Evolutionary conservation across 2,888 invertebrate genomes (phyloP).

Genomic region (Ariolimax columbianus): DNA sequence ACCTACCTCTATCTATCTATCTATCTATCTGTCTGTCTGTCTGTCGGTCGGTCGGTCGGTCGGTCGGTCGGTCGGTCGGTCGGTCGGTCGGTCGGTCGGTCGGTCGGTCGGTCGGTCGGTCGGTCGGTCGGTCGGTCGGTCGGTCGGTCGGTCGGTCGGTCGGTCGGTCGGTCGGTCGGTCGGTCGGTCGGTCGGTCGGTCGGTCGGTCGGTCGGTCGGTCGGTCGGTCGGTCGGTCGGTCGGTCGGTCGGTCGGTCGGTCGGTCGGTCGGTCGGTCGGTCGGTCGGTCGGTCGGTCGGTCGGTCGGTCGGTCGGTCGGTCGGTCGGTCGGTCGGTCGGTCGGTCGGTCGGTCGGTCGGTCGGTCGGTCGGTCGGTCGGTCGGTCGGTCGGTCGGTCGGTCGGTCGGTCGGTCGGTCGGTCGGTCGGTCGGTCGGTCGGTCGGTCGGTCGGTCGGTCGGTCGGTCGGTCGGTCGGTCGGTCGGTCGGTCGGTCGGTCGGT

Average conservation of each 20-base stretch:
- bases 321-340: not conserved
- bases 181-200: not conserved
- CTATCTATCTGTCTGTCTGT: not conserved
- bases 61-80: not conserved
- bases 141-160: not conserved
- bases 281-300: not conserved
- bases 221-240: not conserved
- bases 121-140: not conserved
- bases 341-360: not conserved
- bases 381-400: not conserved
- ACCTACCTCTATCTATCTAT: too few species aligned
- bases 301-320: not conserved
- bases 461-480: too few species aligned
- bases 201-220: too few species aligned
- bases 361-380: not conserved
- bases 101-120: not conserved
- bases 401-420: not conserved
- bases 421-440: conserved; percentile 10
- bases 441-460: too few species aligned
- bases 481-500: too few species aligned
- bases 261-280: not conserved
- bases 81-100: conserved; percentile 2
- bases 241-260: too few species aligned
- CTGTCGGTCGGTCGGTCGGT: not conserved
- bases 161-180: not conserved